These are phyloP conservation scores for Mus musculus DNA, from an alignment of 2,113 vertebrate genomes.

Conservation along the genomic window GRCm39 chr2:139289001-139289500, in stretches of 20 bases:
- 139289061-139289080: neutral
- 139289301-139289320: slow-evolving; percentile 98
- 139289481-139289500: neutral
- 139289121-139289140: neutral
- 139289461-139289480: neutral
- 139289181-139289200: slow-evolving; percentile 86
- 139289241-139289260: slow-evolving; percentile 97
- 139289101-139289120: neutral
- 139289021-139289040: neutral
- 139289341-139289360: neutral
- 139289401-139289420: neutral
- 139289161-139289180: neutral
- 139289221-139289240: slow-evolving; percentile 97
- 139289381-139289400: neutral
- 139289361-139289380: neutral
- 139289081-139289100: neutral
- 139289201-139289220: slow-evolving; percentile 99
- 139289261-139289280: slow-evolving; percentile 98
- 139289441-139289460: neutral
- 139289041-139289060: neutral
- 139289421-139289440: neutral
- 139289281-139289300: slow-evolving; percentile 97
- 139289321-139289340: slow-evolving; percentile 79
- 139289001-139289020: neutral
- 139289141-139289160: neutral